phyloP scores from a whole-genome alignment of 1,140 invertebrate genomes.

The Bombus confusus region DNA sequence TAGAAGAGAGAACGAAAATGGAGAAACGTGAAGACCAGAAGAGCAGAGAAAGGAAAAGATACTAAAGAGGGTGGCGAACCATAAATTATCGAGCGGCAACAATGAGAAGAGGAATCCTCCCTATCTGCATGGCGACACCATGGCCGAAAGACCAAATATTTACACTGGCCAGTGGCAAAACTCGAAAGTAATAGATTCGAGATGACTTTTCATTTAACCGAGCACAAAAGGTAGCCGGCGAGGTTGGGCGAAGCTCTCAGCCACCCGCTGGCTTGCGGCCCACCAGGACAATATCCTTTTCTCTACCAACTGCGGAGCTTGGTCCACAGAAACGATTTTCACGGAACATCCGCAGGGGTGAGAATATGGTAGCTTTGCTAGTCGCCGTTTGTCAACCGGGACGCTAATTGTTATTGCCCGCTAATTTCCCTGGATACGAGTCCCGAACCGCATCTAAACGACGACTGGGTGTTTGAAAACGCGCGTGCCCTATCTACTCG shows the following conservation, averaged over 20 bases:
- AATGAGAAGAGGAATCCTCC: conserved; percentile 59
- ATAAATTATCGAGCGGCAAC: conserved; percentile 69
- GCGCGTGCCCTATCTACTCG: conserved; percentile 23
- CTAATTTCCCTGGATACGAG: conserved; percentile 57
- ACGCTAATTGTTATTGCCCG: conserved; percentile 69
- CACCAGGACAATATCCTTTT: conserved; percentile 61
- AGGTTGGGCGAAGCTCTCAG: conserved; percentile 23
- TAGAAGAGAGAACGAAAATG: conserved; percentile 3
- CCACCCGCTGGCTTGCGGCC: conserved; percentile 62
- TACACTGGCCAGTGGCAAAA: conserved; percentile 69
- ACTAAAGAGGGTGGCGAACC: conserved; percentile 43
- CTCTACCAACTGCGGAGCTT: not conserved
- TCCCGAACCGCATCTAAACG: not conserved
- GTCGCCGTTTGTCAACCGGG: conserved; percentile 59
- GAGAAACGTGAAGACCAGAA: not conserved
- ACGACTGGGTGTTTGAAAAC: not conserved
- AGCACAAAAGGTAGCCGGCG: conserved; percentile 58
- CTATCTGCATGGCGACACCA: conserved; percentile 54
- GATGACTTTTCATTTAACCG: conserved; percentile 72
- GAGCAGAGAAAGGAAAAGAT: not conserved
- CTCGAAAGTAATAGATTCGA: conserved; percentile 72
- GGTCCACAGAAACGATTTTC: conserved; percentile 46
- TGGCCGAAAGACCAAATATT: conserved; percentile 65
- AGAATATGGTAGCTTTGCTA: conserved; percentile 46
- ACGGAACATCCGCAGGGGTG: conserved; percentile 41